phyloP scores from a whole-genome alignment of 1,140 invertebrate genomes.

The Galleria mellonella region DNA sequence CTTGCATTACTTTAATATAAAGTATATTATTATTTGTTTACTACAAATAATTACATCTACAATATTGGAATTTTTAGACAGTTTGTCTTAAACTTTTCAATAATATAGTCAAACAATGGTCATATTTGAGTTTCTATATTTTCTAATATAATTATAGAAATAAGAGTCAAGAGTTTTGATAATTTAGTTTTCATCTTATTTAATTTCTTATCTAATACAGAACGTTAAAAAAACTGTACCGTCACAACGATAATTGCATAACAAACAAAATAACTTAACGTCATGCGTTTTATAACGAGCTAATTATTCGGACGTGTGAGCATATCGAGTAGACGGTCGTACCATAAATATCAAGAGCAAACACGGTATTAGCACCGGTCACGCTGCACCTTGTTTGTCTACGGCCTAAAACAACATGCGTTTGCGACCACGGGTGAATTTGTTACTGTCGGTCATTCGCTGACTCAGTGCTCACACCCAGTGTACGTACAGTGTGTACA shows the following conservation, averaged over 20 bases:
- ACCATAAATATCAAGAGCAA: conserved; percentile 65
- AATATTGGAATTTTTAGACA: too few species aligned
- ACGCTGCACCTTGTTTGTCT: conserved; percentile 58
- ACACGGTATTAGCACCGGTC: conserved; percentile 64
- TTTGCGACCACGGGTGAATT: conserved; percentile 62
- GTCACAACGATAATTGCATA: conserved; percentile 14
- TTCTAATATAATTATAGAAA: too few species aligned
- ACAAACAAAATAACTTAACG: conserved; percentile 25
- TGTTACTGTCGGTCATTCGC: conserved; percentile 61
- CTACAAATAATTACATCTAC: too few species aligned
- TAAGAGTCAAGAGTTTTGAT: too few species aligned
- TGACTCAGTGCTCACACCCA: conserved; percentile 41
- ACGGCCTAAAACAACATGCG: conserved; percentile 70
- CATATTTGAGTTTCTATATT: too few species aligned
- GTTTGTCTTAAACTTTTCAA: too few species aligned
- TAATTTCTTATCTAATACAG: too few species aligned
- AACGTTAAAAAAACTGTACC: conserved; percentile 6
- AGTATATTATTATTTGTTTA: too few species aligned
- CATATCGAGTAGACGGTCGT: conserved; percentile 30
- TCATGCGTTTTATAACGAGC: conserved; percentile 59
- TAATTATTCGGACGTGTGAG: conserved; percentile 64
- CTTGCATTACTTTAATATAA: too few species aligned
- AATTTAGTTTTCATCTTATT: too few species aligned
- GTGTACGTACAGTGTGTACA: conserved; percentile 1
- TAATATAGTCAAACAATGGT: too few species aligned